These are phyloP conservation scores for Physocephala rufipes DNA, from an alignment of 2,888 invertebrate species.

Conservation along the genomic window DNA sequence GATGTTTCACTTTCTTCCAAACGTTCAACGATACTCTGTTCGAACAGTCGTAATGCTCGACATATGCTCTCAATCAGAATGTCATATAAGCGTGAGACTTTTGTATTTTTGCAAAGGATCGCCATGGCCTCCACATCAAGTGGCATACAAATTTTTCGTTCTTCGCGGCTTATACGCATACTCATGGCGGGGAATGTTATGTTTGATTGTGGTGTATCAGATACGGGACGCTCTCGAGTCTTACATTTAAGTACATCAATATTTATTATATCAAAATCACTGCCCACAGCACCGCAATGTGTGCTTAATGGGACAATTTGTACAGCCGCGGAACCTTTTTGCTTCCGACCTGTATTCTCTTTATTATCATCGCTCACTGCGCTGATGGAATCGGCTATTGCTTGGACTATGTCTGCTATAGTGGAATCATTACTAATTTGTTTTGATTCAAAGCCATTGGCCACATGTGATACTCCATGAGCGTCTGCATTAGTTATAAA, in stretches of 20 bases:
- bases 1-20: slow-evolving; percentile 57
- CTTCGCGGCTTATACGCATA: slow-evolving; percentile 55
- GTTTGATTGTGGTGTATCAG: slow-evolving; percentile 36
- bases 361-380: slow-evolving; percentile 39
- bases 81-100: slow-evolving; percentile 74
- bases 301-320: slow-evolving; percentile 38
- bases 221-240: slow-evolving; percentile 54
- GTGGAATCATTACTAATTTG: slow-evolving; percentile 51
- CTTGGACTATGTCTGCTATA: slow-evolving; percentile 52
- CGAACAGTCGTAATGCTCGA: slow-evolving; percentile 74
- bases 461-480: slow-evolving; percentile 46
- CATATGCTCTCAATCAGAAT: slow-evolving; percentile 80
- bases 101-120: slow-evolving; percentile 74
- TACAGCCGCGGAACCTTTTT: slow-evolving; percentile 29
- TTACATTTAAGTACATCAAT: slow-evolving; percentile 61
- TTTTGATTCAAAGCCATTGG: slow-evolving; percentile 31
- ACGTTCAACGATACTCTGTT: slow-evolving; percentile 72
- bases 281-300: slow-evolving; percentile 51
- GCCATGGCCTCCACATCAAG: slow-evolving; percentile 77
- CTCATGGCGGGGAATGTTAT: slow-evolving; percentile 48
- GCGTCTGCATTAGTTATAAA: slow-evolving; percentile 71
- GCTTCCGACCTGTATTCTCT: slow-evolving; percentile 42
- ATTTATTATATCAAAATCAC: slow-evolving; percentile 59
- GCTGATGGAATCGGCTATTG: slow-evolving; percentile 47
- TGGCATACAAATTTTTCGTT: slow-evolving; percentile 66